These are phyloP conservation scores for Tricholauxania praeusta DNA, from an alignment of 2,888 invertebrate genomes.

Conservation along the genomic window DNA sequence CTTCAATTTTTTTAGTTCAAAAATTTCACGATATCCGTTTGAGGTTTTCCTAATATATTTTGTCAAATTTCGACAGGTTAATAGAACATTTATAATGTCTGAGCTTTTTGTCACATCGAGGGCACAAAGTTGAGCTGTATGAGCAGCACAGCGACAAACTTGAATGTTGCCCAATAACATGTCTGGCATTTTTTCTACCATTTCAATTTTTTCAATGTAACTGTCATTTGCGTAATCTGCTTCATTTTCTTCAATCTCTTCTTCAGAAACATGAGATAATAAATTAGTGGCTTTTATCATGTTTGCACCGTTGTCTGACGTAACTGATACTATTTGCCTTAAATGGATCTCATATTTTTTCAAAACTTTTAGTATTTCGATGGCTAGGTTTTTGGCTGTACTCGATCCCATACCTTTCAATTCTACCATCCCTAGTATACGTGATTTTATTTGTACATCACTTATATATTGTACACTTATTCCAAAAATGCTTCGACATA, in stretches of 20 bases:
- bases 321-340: constrained; percentile 42
- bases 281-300: constrained; percentile 39
- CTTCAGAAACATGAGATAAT: constrained; percentile 25
- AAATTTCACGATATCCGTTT: no score
- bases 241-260: constrained; percentile 12
- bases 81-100: background rate
- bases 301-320: constrained; percentile 42
- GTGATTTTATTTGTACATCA: constrained; percentile 37
- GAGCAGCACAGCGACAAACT: constrained; percentile 43
- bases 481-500: constrained; percentile 32
- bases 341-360: constrained; percentile 41
- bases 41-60: constrained; percentile 31
- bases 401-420: constrained; percentile 32
- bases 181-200: background rate
- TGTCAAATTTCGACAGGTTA: constrained; percentile 29
- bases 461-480: background rate
- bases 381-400: constrained; percentile 32
- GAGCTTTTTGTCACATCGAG: constrained; percentile 39
- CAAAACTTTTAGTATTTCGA: constrained; percentile 33
- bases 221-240: constrained; percentile 18
- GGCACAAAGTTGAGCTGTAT: constrained; percentile 42
- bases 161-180: constrained; percentile 17
- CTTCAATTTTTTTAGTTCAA: constrained; percentile 20
- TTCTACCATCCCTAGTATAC: constrained; percentile 42
- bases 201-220: constrained; percentile 19